phyloP scores from a whole-genome alignment of 2,888 invertebrate species.

The Philopedon plagiatum region DNA sequence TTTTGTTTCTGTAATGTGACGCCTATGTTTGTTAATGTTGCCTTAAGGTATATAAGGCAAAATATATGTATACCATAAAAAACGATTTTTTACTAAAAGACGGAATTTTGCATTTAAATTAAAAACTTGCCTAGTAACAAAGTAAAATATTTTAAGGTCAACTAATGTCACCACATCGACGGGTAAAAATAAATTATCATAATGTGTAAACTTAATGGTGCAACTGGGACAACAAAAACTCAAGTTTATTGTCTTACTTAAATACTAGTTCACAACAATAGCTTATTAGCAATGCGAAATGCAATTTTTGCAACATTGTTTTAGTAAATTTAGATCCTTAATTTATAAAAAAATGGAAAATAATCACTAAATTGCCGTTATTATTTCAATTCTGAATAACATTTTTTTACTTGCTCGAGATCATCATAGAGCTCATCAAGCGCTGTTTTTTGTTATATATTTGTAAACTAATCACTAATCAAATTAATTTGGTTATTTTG shows the following conservation, averaged over 20 bases:
- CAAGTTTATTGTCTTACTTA: background rate
- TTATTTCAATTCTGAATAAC: too few species aligned
- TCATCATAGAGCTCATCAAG: too few species aligned
- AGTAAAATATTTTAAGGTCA: conserved; percentile 9
- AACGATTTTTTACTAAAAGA: background rate
- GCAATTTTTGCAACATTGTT: background rate
- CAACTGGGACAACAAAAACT: background rate
- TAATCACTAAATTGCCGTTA: too few species aligned
- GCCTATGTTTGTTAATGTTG: background rate
- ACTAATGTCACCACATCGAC: background rate
- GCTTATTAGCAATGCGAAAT: background rate
- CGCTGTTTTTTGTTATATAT: too few species aligned
- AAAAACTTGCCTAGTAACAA: conserved; percentile 8
- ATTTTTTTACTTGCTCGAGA: too few species aligned
- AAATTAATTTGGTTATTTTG: too few species aligned
- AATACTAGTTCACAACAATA: background rate
- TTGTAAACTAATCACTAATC: too few species aligned
- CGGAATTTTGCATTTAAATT: conserved; percentile 7
- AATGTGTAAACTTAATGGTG: conserved; percentile 10
- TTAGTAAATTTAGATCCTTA: background rate
- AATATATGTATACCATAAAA: too few species aligned
- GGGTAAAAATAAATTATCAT: conserved; percentile 11
- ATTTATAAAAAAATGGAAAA: too few species aligned
- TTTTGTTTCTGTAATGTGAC: too few species aligned
- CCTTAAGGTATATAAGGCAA: background rate